phyloP scores from a whole-genome alignment of 2,113 vertebrate genomes.

The Corythaeola cristata region DNA sequence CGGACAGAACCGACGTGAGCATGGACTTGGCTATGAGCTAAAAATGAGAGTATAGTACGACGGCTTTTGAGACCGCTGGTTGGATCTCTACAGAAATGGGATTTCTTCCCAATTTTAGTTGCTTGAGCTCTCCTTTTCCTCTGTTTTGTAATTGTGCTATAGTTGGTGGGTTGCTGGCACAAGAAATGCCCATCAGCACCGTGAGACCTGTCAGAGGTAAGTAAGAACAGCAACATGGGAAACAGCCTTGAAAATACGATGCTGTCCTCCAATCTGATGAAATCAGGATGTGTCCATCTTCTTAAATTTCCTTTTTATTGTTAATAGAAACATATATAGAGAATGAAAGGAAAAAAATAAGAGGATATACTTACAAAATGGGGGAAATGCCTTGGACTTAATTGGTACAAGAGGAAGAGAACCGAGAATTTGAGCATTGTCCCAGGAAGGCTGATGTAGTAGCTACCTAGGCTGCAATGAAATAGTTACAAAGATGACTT shows the following conservation, averaged over 20 bases:
- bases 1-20: background rate
- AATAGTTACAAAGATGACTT: background rate
- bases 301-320: background rate
- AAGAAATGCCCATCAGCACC: background rate
- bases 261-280: background rate
- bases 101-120: background rate
- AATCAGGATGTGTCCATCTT: background rate
- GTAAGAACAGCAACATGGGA: background rate
- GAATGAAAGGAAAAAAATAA: background rate
- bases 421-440: background rate
- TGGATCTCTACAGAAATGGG: background rate
- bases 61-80: background rate
- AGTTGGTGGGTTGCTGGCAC: background rate
- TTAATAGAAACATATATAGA: background rate
- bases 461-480: background rate
- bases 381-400: background rate
- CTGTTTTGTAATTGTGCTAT: background rate
- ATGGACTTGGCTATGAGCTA: fast-evolving
- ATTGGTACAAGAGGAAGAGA: background rate
- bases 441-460: background rate
- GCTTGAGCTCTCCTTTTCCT: background rate
- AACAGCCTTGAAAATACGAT: background rate
- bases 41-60: background rate
- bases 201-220: background rate
- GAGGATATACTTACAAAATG: background rate